These are phyloP conservation scores for Premnoplex brunnescens DNA, from an alignment of 2,797 vertebrate genomes.

Conservation along the genomic window DNA sequence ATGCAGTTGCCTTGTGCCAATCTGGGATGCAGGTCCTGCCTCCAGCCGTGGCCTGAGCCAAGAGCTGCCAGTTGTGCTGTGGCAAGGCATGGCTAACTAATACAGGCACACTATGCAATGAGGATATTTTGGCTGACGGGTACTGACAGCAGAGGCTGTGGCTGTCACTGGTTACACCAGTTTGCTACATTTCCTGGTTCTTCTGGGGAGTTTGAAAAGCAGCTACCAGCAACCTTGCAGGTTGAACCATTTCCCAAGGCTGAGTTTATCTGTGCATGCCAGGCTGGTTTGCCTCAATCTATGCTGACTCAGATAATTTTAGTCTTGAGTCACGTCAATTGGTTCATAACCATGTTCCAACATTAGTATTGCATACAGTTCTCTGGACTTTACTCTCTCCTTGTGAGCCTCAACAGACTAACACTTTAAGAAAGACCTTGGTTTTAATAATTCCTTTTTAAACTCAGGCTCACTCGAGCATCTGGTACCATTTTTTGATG, in stretches of 20 bases:
- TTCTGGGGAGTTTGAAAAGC: not conserved
- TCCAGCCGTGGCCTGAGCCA: no score
- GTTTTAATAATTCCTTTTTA: not conserved
- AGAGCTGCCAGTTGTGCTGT: not conserved
- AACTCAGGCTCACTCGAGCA: not conserved
- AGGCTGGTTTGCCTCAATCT: not conserved
- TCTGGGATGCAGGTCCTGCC: not conserved
- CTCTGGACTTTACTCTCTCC: not conserved
- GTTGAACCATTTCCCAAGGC: not conserved
- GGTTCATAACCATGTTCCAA: not conserved
- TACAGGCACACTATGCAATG: rapidly evolving
- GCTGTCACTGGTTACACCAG: not conserved
- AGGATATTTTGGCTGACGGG: not conserved
- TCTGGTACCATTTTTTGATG: not conserved
- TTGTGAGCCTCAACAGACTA: not conserved
- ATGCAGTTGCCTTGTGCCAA: rapidly evolving
- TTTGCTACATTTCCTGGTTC: not conserved
- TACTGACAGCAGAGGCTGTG: not conserved
- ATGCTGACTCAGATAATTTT: not conserved
- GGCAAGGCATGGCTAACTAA: not conserved
- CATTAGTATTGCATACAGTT: rapidly evolving
- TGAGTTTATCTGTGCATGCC: not conserved
- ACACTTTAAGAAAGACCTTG: not conserved
- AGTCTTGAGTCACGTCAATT: not conserved
- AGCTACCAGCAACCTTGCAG: not conserved